Conservation (phyloP, 2,888 invertebrate genomes). For the Spilosoma lubricipeda region DNA sequence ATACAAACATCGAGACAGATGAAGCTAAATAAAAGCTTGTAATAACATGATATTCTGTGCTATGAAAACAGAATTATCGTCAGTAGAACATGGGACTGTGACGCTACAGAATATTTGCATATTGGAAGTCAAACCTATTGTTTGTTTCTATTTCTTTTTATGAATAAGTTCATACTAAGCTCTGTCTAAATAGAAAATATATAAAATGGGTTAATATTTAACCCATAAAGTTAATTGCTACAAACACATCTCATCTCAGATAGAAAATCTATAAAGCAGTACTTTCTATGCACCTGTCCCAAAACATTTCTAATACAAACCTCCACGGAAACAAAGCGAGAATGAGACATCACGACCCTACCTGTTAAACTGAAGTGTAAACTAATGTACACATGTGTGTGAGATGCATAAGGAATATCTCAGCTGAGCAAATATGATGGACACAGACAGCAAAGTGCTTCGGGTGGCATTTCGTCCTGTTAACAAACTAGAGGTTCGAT, state of each 20-base stretch:
- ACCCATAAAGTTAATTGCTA: neutral
- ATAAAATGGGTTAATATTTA: neutral
- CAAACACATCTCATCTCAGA: neutral
- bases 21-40: too few species aligned
- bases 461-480: conserved; percentile 14
- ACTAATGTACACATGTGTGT: conserved; percentile 32
- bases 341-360: conserved; percentile 50
- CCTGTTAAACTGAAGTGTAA: conserved; percentile 57
- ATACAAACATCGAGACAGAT: too few species aligned
- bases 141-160: too few species aligned
- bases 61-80: too few species aligned
- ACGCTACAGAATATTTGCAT: too few species aligned
- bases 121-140: too few species aligned
- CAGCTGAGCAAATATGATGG: conserved; percentile 59
- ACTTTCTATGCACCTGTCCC: neutral
- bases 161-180: too few species aligned
- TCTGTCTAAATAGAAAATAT: too few species aligned
- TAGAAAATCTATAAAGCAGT: neutral
- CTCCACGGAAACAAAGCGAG: conserved; percentile 18
- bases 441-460: conserved; percentile 17
- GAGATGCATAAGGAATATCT: conserved; percentile 29
- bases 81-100: too few species aligned
- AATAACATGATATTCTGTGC: too few species aligned
- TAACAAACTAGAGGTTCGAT: conserved; percentile 25
- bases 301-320: neutral